phyloP scores from a whole-genome alignment of 2,888 invertebrate species.

The Volucella bombylans region DNA sequence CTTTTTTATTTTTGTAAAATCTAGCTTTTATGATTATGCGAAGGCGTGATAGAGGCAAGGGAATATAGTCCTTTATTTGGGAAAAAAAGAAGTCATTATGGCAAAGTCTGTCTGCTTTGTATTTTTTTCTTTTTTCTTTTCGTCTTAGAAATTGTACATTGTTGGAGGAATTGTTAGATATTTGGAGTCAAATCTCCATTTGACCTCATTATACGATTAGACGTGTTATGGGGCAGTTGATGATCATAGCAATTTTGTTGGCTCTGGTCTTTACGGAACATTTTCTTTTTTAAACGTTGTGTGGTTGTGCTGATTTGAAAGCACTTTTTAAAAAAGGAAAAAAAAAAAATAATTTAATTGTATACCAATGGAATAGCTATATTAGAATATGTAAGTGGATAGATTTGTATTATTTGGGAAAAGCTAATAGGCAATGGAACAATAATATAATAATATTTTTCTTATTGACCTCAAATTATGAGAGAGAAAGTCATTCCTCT shows the following conservation, averaged over 20 bases:
- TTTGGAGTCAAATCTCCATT: slow-evolving; percentile 49
- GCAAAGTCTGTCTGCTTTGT: slow-evolving; percentile 8
- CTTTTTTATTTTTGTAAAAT: slow-evolving; percentile 16
- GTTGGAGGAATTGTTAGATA: slow-evolving; percentile 10
- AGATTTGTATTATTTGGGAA: too few species aligned
- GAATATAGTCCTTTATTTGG: slow-evolving; percentile 19
- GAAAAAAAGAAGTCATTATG: slow-evolving; percentile 44
- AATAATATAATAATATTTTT: too few species aligned
- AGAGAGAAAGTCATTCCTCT: too few species aligned
- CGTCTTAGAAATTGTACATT: not conserved
- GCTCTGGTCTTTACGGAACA: not conserved
- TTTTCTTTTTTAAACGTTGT: not conserved
- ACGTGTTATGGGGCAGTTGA: slow-evolving; percentile 19
- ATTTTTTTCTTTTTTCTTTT: slow-evolving; percentile 9
- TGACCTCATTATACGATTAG: slow-evolving; percentile 63
- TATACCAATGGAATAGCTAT: not conserved
- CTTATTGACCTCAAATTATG: too few species aligned
- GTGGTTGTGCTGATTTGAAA: not conserved
- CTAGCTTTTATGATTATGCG: slow-evolving; percentile 45
- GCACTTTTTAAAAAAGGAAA: not conserved
- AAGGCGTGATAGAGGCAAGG: slow-evolving; percentile 20
- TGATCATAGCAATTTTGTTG: slow-evolving; percentile 17
- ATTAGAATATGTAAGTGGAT: too few species aligned
- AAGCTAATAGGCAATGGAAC: too few species aligned
- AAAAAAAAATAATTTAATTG: slow-evolving; percentile 19